Conservation (phyloP, 2,113 vertebrate species). For the Equus przewalskii region DNA sequence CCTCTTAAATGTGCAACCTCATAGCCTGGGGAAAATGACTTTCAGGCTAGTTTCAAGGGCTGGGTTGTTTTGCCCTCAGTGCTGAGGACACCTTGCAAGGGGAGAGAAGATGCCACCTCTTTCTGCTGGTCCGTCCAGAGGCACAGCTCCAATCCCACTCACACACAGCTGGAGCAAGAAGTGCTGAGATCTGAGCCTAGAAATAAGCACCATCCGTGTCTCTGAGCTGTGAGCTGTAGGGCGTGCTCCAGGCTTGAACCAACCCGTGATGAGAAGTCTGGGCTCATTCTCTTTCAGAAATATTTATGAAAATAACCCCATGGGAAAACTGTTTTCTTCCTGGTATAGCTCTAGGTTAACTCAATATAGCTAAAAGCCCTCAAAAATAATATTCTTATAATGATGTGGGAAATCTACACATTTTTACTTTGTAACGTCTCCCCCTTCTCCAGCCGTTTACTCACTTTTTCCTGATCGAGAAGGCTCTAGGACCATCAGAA, state of each 20-base stretch:
- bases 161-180: background rate
- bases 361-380: background rate
- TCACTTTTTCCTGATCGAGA: background rate
- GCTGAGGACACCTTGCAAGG: background rate
- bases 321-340: background rate
- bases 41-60: conserved; percentile 31
- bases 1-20: background rate
- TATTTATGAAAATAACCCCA: conserved; percentile 50
- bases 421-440: background rate
- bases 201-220: background rate
- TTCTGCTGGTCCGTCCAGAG: background rate
- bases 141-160: background rate
- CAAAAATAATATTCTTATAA: background rate
- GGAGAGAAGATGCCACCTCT: background rate
- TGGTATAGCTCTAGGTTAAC: background rate
- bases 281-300: conserved; percentile 52
- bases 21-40: background rate
- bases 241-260: background rate
- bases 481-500: background rate
- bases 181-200: background rate
- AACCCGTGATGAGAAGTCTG: background rate
- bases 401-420: background rate
- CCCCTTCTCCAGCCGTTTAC: background rate
- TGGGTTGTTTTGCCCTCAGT: background rate
- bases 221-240: background rate